Evolutionary conservation across 2,113 vertebrate species (phyloP).

Genomic region (Crocuta crocuta): DNA sequence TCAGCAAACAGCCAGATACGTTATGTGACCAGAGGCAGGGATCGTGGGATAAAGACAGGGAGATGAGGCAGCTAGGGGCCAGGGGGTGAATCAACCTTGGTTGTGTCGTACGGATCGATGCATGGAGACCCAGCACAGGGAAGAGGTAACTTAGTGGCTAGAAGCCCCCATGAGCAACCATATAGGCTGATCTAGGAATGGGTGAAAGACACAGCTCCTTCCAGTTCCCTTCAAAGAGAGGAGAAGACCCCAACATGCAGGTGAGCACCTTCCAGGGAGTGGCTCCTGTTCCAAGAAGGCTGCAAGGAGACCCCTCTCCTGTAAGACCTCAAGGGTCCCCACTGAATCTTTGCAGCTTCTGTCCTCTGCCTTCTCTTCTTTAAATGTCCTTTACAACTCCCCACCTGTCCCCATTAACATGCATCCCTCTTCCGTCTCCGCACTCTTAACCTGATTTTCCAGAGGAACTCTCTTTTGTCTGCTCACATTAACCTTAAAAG

Average conservation of each 20-base stretch:
- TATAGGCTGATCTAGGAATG: not conserved
- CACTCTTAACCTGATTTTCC: constrained; percentile 35
- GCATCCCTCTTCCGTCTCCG: not conserved
- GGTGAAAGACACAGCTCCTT: not conserved
- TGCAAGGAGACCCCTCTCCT: not conserved
- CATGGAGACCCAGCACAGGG: not conserved
- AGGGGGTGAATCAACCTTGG: not conserved
- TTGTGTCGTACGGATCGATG: not conserved
- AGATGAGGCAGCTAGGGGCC: not conserved
- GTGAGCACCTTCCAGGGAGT: not conserved
- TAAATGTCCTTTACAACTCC: not conserved
- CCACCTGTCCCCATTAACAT: constrained; percentile 28
- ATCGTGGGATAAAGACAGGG: not conserved
- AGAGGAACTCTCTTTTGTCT: constrained; percentile 42
- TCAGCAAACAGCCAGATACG: not conserved
- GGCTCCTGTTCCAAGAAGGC: not conserved
- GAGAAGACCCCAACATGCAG: not conserved
- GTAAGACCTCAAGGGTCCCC: not conserved
- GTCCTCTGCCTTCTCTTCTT: not conserved
- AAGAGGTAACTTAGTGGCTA: not conserved
- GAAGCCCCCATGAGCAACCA: not conserved
- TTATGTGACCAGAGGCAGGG: not conserved
- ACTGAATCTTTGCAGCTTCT: not conserved
- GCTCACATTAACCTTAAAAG: constrained; percentile 61
- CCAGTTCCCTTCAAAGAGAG: not conserved